Evolutionary conservation across 2,888 invertebrate species (phyloP), one percentile per base, ranked within the genome.

Genomic region (Phorcus lineatus): DNA sequence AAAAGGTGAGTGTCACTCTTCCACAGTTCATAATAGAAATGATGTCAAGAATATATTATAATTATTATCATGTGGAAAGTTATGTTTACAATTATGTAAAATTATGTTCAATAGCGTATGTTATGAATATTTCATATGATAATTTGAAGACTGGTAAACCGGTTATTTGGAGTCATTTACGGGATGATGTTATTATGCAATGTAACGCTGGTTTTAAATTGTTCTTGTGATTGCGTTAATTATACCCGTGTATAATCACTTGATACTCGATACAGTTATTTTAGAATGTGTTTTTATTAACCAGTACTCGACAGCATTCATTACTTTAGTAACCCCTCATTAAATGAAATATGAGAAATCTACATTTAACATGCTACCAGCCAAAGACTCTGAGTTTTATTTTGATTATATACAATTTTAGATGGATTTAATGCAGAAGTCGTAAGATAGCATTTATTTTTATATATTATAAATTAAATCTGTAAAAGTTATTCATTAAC

Each of bases 1-100:
- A 22, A 79, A 79, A 79, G 79, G 79, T 79, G 22, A 78, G 67
- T 52, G 13, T 1, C 7, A 6, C 22, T 28, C 31, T 77, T 66
- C 47, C 13, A n/a, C 24, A 13, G 16, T 22, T 75, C 16, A 53
- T n/a, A 53, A 24, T 4, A 16, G 22, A 6, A 6, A 53, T 53
- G 40, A 11, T 16, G 11, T 22, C 9, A 47, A 19, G 52, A 53
- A 47, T 52, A 24, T 6, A 13, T 9, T 52, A 24, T 13, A 52
- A 19, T 24, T 75, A 22, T 53, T 9, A 53, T 53, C 19, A 24
- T 75, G 16, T 17, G 2, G 2, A 16, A 47, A 19, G 9, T 53
- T 52, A 11, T 75, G 0, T 24, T 31, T 22, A 53, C 53, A 13
- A 36, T 53, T 53, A 28, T 24, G 16, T 24, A 16, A 52, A 28